Conservation (phyloP, 2,113 vertebrate genomes). For the Hemichromis elongatus region DNA sequence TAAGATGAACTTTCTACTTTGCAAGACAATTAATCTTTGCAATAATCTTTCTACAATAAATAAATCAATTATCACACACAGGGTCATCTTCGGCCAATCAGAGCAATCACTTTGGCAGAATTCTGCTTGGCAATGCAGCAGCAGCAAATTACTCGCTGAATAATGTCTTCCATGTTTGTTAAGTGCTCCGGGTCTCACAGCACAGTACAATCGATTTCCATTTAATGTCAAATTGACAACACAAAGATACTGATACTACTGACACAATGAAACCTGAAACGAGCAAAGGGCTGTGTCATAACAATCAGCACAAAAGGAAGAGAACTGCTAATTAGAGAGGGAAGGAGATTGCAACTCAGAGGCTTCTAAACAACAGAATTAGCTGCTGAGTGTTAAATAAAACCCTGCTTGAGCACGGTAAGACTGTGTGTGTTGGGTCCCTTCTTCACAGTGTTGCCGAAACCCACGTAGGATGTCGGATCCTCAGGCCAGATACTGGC, state of each 20-base stretch:
- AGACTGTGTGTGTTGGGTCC: no score
- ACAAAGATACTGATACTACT: not conserved
- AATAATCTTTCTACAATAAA: not conserved
- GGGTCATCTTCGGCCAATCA: constrained; percentile 32
- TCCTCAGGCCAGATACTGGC: no score
- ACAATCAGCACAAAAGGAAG: not conserved
- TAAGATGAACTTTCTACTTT: not conserved
- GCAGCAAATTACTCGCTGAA: constrained; percentile 8
- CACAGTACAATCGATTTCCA: not conserved
- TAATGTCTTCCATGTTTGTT: constrained; percentile 23
- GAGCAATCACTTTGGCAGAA: not conserved
- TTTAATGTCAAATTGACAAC: constrained; percentile 10
- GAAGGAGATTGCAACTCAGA: not conserved
- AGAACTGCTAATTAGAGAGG: not conserved
- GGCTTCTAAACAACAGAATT: not conserved
- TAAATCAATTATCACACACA: constrained; percentile 31
- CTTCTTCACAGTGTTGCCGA: no score
- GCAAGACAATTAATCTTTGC: not conserved
- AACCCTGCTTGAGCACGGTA: no score
- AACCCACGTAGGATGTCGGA: no score
- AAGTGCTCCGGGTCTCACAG: constrained; percentile 22
- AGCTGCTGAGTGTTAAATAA: no score
- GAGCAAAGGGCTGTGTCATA: not conserved
- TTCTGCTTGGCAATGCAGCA: not conserved
- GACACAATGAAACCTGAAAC: not conserved